phyloP scores from a whole-genome alignment of 2,888 invertebrate species.

The Megalurothrips usitatus region DNA sequence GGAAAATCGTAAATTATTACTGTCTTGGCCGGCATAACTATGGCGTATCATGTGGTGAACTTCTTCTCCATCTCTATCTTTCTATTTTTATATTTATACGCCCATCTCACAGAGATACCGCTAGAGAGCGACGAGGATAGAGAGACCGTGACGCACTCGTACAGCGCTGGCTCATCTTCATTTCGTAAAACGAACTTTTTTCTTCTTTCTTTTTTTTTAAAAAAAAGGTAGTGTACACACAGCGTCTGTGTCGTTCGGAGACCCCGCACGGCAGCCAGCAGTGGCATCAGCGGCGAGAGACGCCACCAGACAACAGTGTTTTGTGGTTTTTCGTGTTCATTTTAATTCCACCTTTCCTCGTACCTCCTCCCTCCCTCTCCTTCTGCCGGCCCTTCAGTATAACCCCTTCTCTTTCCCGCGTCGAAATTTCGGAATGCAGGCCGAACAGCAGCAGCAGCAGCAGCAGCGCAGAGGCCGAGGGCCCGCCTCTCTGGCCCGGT shows the following conservation, averaged over 20 bases:
- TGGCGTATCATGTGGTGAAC: too few species aligned
- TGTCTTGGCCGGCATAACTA: too few species aligned
- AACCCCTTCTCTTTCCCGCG: background rate
- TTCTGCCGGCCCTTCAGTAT: background rate
- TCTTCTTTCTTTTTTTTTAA: too few species aligned
- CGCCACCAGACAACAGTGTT: slow-evolving; percentile 9
- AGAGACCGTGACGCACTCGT: too few species aligned
- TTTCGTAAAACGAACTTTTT: background rate
- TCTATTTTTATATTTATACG: too few species aligned
- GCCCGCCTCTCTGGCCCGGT: background rate
- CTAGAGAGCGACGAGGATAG: too few species aligned
- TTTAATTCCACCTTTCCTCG: background rate
- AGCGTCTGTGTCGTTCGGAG: background rate
- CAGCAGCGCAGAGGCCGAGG: too few species aligned
- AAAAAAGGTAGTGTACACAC: background rate
- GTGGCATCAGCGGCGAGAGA: background rate
- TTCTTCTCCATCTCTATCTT: too few species aligned
- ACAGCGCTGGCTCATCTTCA: background rate
- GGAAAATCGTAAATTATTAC: too few species aligned
- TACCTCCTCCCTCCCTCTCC: background rate
- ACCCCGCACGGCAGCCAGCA: background rate
- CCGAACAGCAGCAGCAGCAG: too few species aligned
- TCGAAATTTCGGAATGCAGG: background rate
- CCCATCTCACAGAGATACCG: too few species aligned
- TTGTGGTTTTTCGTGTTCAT: slow-evolving; percentile 26